These are phyloP conservation scores for Oceanites oceanicus DNA, from an alignment of 2,113 vertebrate species.

Conservation along the genomic window DNA sequence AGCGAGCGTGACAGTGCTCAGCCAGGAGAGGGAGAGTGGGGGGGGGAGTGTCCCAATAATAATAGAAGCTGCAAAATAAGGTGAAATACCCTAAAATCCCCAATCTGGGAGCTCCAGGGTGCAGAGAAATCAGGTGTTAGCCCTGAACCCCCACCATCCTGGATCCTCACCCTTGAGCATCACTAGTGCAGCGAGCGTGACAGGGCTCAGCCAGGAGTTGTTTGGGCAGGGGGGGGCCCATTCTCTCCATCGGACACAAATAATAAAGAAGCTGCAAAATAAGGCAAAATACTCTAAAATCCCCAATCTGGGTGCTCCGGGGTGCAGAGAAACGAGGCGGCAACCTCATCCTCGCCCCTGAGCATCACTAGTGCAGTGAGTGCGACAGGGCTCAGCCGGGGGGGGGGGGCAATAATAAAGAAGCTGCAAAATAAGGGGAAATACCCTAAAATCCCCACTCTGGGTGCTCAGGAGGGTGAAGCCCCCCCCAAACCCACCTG, in stretches of 20 bases:
- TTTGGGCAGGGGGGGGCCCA: too few species aligned
- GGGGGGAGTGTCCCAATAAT: too few species aligned
- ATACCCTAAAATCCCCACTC: neutral
- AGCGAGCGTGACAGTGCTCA: neutral
- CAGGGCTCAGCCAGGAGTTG: neutral
- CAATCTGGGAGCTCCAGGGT: too few species aligned
- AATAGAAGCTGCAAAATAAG: too few species aligned
- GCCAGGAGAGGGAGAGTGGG: too few species aligned
- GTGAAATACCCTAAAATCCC: too few species aligned
- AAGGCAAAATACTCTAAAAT: neutral
- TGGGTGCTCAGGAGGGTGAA: too few species aligned
- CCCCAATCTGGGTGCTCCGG: too few species aligned
- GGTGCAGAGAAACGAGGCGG: neutral
- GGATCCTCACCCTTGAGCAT: neutral
- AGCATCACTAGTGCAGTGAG: neutral
- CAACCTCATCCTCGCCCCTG: neutral
- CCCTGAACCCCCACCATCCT: neutral
- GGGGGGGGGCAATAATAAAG: neutral
- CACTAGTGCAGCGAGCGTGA: neutral
- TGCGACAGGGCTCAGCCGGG: neutral
- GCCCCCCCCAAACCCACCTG: neutral
- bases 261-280: neutral
- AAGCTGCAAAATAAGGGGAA: neutral
- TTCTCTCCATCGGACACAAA: too few species aligned
- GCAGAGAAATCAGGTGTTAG: too few species aligned